These are phyloP conservation scores for Leucopsar rothschildi DNA, from an alignment of 2,113 vertebrate species.

Conservation along the genomic window DNA sequence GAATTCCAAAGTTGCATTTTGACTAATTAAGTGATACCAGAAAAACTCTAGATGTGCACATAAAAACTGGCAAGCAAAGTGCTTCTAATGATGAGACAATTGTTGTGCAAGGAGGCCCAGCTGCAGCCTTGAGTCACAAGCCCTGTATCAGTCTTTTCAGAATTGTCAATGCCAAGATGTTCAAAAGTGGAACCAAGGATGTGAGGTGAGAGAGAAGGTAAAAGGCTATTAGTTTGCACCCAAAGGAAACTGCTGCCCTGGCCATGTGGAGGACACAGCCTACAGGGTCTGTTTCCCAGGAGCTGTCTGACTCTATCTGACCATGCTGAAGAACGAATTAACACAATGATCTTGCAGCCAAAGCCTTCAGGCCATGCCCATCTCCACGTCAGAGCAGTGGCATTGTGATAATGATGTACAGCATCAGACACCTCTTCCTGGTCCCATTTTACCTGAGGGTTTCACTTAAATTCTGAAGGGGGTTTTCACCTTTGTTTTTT, in stretches of 20 bases:
- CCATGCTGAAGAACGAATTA: not conserved
- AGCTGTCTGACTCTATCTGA: not conserved
- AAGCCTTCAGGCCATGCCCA: not conserved
- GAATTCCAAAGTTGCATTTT: slow-evolving; percentile 56
- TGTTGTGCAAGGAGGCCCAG: slow-evolving; percentile 38
- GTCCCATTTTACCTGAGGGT: not conserved
- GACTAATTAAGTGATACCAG: slow-evolving; percentile 68
- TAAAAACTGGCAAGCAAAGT: slow-evolving; percentile 51
- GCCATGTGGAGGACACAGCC: not conserved
- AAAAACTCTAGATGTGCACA: slow-evolving; percentile 58
- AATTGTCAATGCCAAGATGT: not conserved
- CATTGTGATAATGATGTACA: not conserved
- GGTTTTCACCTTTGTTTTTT: not conserved
- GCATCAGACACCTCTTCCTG: not conserved
- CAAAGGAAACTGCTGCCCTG: not conserved
- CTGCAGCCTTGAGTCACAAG: not conserved
- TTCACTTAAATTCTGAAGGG: not conserved
- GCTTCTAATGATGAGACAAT: slow-evolving; percentile 32
- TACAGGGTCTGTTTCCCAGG: not conserved
- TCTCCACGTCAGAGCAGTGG: not conserved
- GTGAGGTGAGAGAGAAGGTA: not conserved
- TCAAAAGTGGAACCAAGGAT: not conserved
- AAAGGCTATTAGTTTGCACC: not conserved
- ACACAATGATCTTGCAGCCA: not conserved
- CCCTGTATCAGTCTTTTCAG: not conserved